Evolutionary conservation across 2,888 invertebrate species (phyloP).

Genomic region (Drosophila planitibia): DNA sequence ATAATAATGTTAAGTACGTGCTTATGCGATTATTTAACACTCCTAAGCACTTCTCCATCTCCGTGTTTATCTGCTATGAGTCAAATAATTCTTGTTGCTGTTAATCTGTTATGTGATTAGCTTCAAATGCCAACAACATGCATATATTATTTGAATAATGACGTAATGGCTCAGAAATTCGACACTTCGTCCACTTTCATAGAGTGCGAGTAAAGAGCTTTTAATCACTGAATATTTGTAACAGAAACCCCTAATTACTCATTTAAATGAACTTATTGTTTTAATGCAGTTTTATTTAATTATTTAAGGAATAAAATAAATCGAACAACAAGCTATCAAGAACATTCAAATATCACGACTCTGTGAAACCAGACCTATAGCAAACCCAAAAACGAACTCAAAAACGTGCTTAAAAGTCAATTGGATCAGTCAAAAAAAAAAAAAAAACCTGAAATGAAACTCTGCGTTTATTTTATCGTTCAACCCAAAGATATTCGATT

Average conservation of each 20-base stretch:
- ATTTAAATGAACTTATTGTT: not conserved
- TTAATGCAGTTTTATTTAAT: not conserved
- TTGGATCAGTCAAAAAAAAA: not conserved
- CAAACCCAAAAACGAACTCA: not conserved
- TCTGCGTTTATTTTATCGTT: not conserved
- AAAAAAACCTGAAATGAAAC: not conserved
- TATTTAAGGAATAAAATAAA: not conserved
- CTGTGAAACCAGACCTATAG: not conserved
- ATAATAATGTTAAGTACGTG: conserved; percentile 1
- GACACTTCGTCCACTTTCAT: not conserved
- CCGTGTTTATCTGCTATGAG: not conserved
- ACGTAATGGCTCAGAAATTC: not conserved
- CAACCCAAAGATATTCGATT: conserved; percentile 5
- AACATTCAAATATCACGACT: not conserved
- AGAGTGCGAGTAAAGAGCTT: not conserved
- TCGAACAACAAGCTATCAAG: not conserved
- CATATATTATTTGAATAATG: not conserved
- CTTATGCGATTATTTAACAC: conserved; percentile 2
- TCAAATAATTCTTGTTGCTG: not conserved
- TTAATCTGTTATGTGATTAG: conserved; percentile 12
- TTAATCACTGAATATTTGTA: not conserved
- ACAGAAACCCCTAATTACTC: not conserved
- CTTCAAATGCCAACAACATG: not conserved
- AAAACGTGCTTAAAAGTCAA: not conserved
- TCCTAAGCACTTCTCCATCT: not conserved